A percentile compares a stretch with the other conserved stretches of the same genome.
Conservation (phyloP, 2,113 vertebrate genomes). For the Microcebus lehilahytsara region DNA sequence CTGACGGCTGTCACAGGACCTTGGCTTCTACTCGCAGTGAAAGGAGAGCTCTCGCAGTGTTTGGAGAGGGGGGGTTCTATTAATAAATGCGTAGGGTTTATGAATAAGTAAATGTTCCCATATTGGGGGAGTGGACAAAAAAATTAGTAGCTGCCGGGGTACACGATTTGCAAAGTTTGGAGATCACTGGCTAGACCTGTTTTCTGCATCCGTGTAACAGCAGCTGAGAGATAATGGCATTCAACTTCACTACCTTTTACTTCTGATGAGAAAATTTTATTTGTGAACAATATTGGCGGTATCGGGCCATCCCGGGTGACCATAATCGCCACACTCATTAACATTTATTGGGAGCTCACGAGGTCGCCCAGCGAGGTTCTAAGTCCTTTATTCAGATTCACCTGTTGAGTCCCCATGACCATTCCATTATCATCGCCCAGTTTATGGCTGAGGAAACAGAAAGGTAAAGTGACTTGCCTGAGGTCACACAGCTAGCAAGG, state of each 20-base stretch:
- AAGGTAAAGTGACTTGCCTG: background rate
- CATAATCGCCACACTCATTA: background rate
- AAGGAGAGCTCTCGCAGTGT: background rate
- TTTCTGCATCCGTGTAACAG: background rate
- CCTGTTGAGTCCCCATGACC: background rate
- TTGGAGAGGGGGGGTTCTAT: too few species aligned
- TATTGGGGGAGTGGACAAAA: too few species aligned
- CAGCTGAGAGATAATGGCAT: background rate
- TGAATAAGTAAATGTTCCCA: background rate
- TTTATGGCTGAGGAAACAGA: background rate
- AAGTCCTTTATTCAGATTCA: background rate
- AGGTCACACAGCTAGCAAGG: background rate
- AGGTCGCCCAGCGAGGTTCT: background rate
- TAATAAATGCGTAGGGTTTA: background rate
- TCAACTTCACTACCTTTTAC: background rate
- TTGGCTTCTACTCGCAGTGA: background rate
- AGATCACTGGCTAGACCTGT: background rate
- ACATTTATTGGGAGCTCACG: background rate
- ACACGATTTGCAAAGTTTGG: background rate
- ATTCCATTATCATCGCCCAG: too few species aligned
- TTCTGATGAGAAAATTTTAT: background rate
- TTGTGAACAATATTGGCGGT: background rate
- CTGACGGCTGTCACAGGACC: rapidly evolving
- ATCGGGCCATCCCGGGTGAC: background rate
- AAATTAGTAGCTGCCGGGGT: background rate